Evolutionary conservation across 2,797 vertebrate species (phyloP).

Genomic region (Pangasius mekongensis): DNA sequence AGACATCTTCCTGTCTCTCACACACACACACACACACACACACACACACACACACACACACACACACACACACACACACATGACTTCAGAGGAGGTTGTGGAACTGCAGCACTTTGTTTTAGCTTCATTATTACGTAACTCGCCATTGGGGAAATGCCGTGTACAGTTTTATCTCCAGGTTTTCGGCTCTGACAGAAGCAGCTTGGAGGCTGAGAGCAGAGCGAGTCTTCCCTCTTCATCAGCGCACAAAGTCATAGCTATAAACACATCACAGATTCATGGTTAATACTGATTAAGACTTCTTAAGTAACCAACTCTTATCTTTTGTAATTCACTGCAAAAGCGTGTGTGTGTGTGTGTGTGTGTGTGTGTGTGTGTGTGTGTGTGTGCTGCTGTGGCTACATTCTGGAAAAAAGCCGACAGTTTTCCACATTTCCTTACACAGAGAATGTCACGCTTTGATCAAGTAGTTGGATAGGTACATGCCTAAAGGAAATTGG

Average conservation of each 20-base stretch:
- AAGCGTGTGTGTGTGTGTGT: background rate
- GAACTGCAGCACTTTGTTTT: constrained; percentile 62
- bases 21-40: constrained; percentile 1
- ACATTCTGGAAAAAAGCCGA: background rate
- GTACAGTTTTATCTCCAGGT: constrained; percentile 41
- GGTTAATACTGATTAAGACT: background rate
- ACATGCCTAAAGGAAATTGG: background rate
- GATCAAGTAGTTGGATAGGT: background rate
- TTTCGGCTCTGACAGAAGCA: constrained; percentile 20
- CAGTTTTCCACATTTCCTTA: background rate
- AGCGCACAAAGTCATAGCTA: constrained; percentile 48
- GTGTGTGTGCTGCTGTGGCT: too few species aligned
- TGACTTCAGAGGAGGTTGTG: constrained; percentile 57
- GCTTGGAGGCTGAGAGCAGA: background rate
- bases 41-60: constrained; percentile 15
- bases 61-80: background rate
- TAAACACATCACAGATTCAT: constrained; percentile 32
- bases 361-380: background rate
- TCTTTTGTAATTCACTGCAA: background rate
- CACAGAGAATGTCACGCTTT: background rate
- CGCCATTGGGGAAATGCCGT: constrained; percentile 23
- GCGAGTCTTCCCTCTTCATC: constrained; percentile 28
- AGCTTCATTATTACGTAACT: constrained; percentile 23
- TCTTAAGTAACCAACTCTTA: too few species aligned
- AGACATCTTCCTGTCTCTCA: constrained; percentile 42